Evolutionary conservation across 2,113 vertebrate species (phyloP).

Genomic region (Coryphaenoides rupestris): DNA sequence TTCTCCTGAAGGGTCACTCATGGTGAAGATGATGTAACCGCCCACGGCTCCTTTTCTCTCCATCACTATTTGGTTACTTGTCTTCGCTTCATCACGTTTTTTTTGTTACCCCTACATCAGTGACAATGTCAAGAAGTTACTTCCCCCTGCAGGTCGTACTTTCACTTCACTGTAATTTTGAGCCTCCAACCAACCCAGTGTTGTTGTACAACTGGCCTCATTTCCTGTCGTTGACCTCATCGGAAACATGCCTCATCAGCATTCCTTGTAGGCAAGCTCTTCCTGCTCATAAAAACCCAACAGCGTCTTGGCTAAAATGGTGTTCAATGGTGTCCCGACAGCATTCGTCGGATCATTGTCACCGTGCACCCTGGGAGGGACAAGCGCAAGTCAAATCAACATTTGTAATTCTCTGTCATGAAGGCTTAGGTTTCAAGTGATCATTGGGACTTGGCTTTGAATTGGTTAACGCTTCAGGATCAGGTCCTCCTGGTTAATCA

Average conservation of each 20-base stretch:
- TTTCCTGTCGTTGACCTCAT: too few species aligned
- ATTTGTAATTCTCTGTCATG: not conserved
- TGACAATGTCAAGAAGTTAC: slow-evolving; percentile 4
- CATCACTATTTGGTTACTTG: slow-evolving; percentile 1
- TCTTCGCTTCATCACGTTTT: slow-evolving; percentile 1
- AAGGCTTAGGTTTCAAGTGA: not conserved
- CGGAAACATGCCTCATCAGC: too few species aligned
- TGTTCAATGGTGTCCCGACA: not conserved
- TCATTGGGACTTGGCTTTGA: not conserved
- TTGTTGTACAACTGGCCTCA: too few species aligned
- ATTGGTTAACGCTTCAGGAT: slow-evolving; percentile 14
- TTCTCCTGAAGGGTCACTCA: slow-evolving; percentile 8
- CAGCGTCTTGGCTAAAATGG: not conserved
- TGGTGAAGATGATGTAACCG: slow-evolving; percentile 20
- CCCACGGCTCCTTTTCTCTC: not conserved
- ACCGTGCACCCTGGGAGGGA: not conserved
- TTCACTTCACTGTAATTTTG: not conserved
- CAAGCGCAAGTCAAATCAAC: not conserved
- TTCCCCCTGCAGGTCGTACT: not conserved
- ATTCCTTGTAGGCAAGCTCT: too few species aligned
- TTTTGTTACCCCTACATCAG: not conserved
- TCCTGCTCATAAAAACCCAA: not conserved
- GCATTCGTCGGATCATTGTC: too few species aligned
- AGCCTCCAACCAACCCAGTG: not conserved
- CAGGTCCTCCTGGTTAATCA: slow-evolving; percentile 16